Evolutionary conservation across 2,113 vertebrate genomes (phyloP).

Genomic region (Lepus europaeus): DNA sequence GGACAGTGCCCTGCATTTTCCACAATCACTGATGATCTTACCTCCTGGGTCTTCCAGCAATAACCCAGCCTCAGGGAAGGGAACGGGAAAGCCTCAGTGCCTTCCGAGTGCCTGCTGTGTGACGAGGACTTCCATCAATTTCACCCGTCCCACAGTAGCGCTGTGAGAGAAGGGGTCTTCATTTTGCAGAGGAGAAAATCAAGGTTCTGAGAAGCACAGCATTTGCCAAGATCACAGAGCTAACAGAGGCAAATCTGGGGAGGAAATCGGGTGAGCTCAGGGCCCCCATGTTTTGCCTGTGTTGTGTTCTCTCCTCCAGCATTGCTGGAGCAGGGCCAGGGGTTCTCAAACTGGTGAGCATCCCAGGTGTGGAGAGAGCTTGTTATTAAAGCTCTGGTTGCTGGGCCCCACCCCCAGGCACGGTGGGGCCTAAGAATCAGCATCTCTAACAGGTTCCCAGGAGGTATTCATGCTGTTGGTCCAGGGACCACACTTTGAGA

Average conservation of each 20-base stretch:
- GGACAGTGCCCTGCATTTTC: slow-evolving; percentile 12
- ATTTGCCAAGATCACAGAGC: background rate
- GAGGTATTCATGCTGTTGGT: background rate
- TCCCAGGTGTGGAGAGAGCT: background rate
- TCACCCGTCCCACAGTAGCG: background rate
- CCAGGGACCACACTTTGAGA: background rate
- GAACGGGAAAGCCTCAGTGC: background rate
- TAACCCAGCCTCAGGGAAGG: background rate
- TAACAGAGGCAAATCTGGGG: background rate
- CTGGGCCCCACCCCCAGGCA: background rate
- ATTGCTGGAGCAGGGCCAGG: background rate
- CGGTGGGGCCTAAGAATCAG: background rate
- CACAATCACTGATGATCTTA: background rate
- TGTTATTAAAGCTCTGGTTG: background rate
- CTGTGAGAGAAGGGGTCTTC: background rate
- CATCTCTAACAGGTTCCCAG: slow-evolving; percentile 11
- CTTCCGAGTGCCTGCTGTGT: background rate
- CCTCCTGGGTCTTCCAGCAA: background rate
- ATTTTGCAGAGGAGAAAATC: slow-evolving; percentile 1
- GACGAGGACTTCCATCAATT: background rate
- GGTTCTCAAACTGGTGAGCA: background rate
- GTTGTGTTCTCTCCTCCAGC: background rate
- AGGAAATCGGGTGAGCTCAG: background rate
- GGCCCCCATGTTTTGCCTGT: background rate
- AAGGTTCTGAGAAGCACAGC: background rate